Conservation (phyloP, 2,888 invertebrate species). For the Heteromurus nitidus region DNA sequence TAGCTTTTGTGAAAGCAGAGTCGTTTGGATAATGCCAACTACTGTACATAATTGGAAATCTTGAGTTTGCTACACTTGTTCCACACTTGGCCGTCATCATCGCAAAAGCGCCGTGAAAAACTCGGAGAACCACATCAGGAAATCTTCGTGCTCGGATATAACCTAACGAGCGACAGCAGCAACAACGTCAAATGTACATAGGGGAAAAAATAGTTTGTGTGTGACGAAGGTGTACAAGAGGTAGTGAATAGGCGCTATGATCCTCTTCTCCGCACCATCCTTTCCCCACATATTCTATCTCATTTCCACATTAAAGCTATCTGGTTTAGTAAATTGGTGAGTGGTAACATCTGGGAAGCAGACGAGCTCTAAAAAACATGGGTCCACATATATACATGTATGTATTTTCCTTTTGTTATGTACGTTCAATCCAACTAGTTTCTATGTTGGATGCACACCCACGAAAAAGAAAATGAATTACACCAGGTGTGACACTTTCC, state of each 20-base stretch:
- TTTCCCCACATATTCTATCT: background rate
- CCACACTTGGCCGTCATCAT: too few species aligned
- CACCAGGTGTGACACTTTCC: constrained; percentile 59
- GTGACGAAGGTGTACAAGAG: background rate
- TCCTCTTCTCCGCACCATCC: too few species aligned
- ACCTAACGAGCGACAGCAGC: too few species aligned
- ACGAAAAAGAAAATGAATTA: constrained; percentile 50
- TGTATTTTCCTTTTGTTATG: background rate
- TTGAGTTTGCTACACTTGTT: constrained; percentile 28
- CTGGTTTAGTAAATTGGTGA: constrained; percentile 46
- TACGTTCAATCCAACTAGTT: background rate
- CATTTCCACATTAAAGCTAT: constrained; percentile 14
- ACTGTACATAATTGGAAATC: constrained; percentile 37
- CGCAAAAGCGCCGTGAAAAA: too few species aligned
- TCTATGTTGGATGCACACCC: background rate
- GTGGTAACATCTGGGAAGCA: constrained; percentile 57
- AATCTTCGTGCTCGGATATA: too few species aligned
- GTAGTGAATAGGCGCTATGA: too few species aligned
- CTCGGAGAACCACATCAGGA: too few species aligned
- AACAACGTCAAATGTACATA: background rate
- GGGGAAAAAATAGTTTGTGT: background rate
- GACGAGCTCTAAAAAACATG: background rate
- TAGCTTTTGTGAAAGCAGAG: constrained; percentile 10
- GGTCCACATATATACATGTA: constrained; percentile 5
- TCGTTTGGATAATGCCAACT: constrained; percentile 42